These are phyloP conservation scores for Aurelia sp. DNA, from an alignment of 30 jellyfish, hydroid and myxozoan species.

Conservation along the genomic window DNA sequence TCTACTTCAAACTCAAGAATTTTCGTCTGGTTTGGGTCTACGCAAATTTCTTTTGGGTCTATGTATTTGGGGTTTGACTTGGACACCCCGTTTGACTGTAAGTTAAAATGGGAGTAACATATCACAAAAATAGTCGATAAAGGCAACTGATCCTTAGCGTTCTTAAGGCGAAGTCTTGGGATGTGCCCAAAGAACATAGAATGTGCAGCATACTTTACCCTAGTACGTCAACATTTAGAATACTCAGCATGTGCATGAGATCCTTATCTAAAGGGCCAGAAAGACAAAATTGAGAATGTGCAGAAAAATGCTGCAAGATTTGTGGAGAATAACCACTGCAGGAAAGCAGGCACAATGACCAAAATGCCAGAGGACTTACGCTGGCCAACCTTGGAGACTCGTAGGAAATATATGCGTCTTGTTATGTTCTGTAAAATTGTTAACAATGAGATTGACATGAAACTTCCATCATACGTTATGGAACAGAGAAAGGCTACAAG, in stretches of 20 bases:
- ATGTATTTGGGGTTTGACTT: too few relatives aligned
- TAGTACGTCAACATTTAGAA: conserved; percentile 73
- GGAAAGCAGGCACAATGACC: too few relatives aligned
- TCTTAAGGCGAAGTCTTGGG: conserved; percentile 69
- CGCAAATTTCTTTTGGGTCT: too few relatives aligned
- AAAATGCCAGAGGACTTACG: conserved; percentile 60
- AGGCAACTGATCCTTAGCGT: conserved; percentile 50
- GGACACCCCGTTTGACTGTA: too few relatives aligned
- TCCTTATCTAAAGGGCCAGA: conserved; percentile 9
- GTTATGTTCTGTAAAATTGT: conserved; percentile 36
- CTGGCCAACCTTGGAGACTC: conserved; percentile 64
- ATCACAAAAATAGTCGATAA: too few relatives aligned
- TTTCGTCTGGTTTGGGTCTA: too few relatives aligned
- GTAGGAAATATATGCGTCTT: too few relatives aligned
- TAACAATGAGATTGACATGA: conserved; percentile 51
- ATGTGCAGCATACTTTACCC: conserved; percentile 76
- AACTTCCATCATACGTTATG: conserved; percentile 47
- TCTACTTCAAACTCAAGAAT: too few relatives aligned
- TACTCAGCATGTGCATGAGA: conserved; percentile 76
- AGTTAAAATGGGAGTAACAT: too few relatives aligned
- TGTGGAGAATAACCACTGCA: conserved; percentile 48
- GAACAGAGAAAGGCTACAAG: conserved; percentile 67
- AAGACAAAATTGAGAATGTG: conserved; percentile 1
- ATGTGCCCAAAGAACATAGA: conserved; percentile 69
- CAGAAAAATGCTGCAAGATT: conserved; percentile 45